Evolutionary conservation across 2,797 vertebrate species (phyloP).

Genomic region (Spea hammondii): DNA sequence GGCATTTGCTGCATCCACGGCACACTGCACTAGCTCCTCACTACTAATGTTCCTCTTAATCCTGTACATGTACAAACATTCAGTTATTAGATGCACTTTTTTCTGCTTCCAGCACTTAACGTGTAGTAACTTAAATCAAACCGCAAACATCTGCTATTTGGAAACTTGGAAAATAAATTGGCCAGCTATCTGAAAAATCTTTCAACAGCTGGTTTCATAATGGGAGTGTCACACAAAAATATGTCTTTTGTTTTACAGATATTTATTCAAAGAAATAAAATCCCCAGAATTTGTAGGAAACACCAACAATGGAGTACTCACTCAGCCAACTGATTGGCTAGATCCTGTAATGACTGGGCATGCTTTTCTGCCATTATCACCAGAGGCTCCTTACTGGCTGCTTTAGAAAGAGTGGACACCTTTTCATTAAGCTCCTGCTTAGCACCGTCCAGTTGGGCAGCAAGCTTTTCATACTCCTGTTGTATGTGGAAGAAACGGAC

Average conservation of each 20-base stretch:
- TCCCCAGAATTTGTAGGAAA: background rate
- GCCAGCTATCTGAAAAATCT: too few species aligned
- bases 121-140: background rate
- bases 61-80: conserved; percentile 61
- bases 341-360: conserved; percentile 70
- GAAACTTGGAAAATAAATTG: too few species aligned
- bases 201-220: too few species aligned
- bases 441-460: conserved; percentile 81
- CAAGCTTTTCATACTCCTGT: conserved; percentile 85
- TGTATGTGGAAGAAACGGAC: background rate
- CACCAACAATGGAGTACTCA: conserved; percentile 61
- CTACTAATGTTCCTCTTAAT: conserved; percentile 77
- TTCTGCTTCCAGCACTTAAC: too few species aligned
- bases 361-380: conserved; percentile 84
- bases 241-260: too few species aligned
- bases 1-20: conserved; percentile 82
- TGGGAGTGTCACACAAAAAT: too few species aligned
- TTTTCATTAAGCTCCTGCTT: conserved; percentile 80
- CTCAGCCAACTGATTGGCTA: conserved; percentile 83
- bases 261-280: too few species aligned
- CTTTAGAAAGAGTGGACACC: conserved; percentile 74
- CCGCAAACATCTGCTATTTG: background rate
- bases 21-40: conserved; percentile 75
- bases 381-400: conserved; percentile 71
- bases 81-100: background rate